These are phyloP conservation scores for Cyprinodon brontotheroides DNA, from an alignment of 2,113 vertebrate genomes.

Conservation along the genomic window DNA sequence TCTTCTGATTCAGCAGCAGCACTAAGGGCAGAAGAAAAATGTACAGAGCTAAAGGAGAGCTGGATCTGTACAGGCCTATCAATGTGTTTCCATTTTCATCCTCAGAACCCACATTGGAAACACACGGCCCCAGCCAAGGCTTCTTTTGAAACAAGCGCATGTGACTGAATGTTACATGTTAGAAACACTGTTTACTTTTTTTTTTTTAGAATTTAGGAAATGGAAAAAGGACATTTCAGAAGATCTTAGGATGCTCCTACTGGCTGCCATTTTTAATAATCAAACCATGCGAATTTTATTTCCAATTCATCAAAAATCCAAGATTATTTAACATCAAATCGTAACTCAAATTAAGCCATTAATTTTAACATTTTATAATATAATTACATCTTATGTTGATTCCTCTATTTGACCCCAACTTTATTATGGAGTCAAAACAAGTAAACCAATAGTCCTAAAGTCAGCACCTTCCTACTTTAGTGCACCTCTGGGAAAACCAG, in stretches of 20 bases:
- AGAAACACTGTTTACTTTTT: slow-evolving; percentile 59
- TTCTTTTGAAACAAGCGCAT: slow-evolving; percentile 68
- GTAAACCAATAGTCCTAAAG: no score
- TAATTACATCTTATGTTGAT: background rate
- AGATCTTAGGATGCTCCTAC: slow-evolving; percentile 24
- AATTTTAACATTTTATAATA: no score
- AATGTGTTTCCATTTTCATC: slow-evolving; percentile 76
- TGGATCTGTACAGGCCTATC: slow-evolving; percentile 58
- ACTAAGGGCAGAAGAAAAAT: slow-evolving; percentile 64
- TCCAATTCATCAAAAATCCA: background rate
- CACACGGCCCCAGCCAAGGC: slow-evolving; percentile 60
- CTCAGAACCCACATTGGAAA: slow-evolving; percentile 74
- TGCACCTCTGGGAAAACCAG: background rate
- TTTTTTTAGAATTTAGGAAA: slow-evolving; percentile 35
- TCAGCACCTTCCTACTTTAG: background rate
- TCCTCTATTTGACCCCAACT: background rate
- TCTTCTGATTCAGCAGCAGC: slow-evolving; percentile 65
- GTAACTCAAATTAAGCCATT: background rate
- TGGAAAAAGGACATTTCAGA: slow-evolving; percentile 58
- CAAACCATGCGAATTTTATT: background rate
- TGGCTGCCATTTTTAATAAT: slow-evolving; percentile 20
- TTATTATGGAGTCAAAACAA: background rate
- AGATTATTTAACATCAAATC: background rate
- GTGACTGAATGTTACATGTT: slow-evolving; percentile 64
- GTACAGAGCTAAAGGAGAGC: slow-evolving; percentile 67